Conservation (phyloP, 1,140 invertebrate species). For the Lordiphosa stackelbergi region DNA sequence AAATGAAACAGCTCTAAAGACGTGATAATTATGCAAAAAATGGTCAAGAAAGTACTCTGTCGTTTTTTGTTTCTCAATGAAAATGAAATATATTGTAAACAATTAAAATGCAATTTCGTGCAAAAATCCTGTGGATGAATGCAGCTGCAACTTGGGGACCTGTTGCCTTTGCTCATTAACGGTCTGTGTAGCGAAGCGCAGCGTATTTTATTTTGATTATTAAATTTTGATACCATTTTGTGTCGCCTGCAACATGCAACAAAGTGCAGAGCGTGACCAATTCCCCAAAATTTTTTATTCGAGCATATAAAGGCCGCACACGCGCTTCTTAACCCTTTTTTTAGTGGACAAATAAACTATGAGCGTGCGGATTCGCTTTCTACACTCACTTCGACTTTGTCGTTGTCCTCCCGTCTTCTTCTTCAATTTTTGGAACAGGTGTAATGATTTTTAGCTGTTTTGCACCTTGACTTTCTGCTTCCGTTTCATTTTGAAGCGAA, state of each 20-base stretch:
- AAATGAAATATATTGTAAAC: conserved; percentile 28
- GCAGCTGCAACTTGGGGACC: conserved; percentile 36
- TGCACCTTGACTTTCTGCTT: conserved; percentile 72
- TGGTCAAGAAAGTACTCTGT: background rate
- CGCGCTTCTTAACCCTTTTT: conserved; percentile 43
- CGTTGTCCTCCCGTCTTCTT: conserved; percentile 17
- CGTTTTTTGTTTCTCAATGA: background rate
- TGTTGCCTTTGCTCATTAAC: conserved; percentile 61
- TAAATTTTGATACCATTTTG: conserved; percentile 62
- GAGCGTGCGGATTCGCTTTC: conserved; percentile 52
- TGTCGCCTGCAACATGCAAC: conserved; percentile 66
- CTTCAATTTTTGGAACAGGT: conserved; percentile 45
- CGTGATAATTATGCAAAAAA: conserved; percentile 30
- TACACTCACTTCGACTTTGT: conserved; percentile 50
- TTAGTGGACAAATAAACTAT: conserved; percentile 20
- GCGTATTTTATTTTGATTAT: conserved; percentile 42
- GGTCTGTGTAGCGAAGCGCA: conserved; percentile 32
- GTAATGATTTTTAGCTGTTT: conserved; percentile 64
- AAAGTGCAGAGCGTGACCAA: conserved; percentile 53
- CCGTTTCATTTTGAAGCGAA: conserved; percentile 47
- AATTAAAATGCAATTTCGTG: conserved; percentile 68
- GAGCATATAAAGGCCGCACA: conserved; percentile 2
- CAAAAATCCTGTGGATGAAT: conserved; percentile 44
- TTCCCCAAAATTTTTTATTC: conserved; percentile 24
- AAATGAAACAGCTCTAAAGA: too few relatives aligned